phyloP scores from a whole-genome alignment of 2,888 invertebrate species.

The Nymphalis urticae region DNA sequence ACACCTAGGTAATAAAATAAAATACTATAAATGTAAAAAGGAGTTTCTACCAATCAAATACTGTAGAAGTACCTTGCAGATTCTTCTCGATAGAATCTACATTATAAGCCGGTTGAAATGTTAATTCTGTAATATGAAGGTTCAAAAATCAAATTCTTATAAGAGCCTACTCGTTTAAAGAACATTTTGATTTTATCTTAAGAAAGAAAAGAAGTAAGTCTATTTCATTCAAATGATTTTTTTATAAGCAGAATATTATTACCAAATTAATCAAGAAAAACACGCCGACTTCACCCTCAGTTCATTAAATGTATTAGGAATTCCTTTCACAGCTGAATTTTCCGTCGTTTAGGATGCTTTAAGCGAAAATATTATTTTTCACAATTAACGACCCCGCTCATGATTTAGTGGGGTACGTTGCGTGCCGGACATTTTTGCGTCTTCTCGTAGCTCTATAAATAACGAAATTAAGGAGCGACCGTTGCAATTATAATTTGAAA shows the following conservation, averaged over 20 bases:
- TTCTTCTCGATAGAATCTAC: too few relatives aligned
- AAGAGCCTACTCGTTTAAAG: too few relatives aligned
- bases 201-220: neutral
- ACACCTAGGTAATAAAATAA: too few relatives aligned
- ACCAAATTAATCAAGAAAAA: conserved; percentile 37
- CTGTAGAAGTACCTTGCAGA: too few relatives aligned
- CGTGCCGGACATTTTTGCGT: conserved; percentile 56
- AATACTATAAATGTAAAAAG: too few relatives aligned
- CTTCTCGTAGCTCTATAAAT: conserved; percentile 58
- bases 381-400: conserved; percentile 61
- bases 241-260: conserved; percentile 28
- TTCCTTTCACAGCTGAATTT: conserved; percentile 54
- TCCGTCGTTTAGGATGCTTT: conserved; percentile 56
- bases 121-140: too few relatives aligned
- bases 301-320: conserved; percentile 53
- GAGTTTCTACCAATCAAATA: too few relatives aligned
- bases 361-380: conserved; percentile 63
- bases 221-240: conserved; percentile 7
- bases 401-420: conserved; percentile 58
- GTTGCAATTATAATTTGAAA: neutral
- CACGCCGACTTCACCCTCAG: conserved; percentile 31
- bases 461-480: conserved; percentile 55
- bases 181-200: neutral
- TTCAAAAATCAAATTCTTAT: too few relatives aligned
- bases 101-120: too few relatives aligned